Base-by-base conservation (phyloP, 1,140 invertebrate genomes). In the Lepidostoma basale region DNA sequence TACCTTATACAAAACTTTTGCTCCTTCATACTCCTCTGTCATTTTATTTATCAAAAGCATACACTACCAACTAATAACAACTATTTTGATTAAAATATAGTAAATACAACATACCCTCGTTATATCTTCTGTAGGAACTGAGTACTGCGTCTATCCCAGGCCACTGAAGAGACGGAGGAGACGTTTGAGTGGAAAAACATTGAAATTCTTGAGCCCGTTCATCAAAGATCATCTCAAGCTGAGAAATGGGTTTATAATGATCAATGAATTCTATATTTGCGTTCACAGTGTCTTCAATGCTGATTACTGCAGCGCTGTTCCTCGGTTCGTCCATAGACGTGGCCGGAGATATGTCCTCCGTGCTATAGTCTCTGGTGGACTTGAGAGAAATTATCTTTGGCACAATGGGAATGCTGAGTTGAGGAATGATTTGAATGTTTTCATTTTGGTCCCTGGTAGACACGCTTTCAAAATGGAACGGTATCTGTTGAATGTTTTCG, bases 271-370 rank as follows among this genome's bases (percentile, higher is more conserved):
- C 36, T 28, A 20, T n/a, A 14, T 18, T 39, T 8, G 30, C 33
- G 52, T 8, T 23, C n/a, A 30, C 52, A 3, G 26, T 25, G 20
- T 30, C 52, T 59, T 30, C 30, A 6, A 47, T 18, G 10, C 58
- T 70, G 0, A 74, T 69, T 2, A 77, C 77, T 9, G 76, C 76
- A 0, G 81, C 79, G 9, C 76, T 77, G 30, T 76, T 79, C 40
- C 74, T 68, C 0, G 81, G 80, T 63, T 82, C 81, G 40, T 82
- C 81, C 80, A 81, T 81, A 2, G 81, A 81, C 9, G 78, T 81
- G 1, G 80, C 79, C 33, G 77, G 79, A 16, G 73, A 76, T 18
- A 74, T 67, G 6, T 70, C 70, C 22, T 71, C 65, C 3, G 66
- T 47, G 16, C 23, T 66, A 10, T 73, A 66, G 28, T 77, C 76